A percentile compares a stretch with the other conserved stretches of the same genome.
These are phyloP conservation scores for Cataglyphis altisquamis DNA, from an alignment of 2,888 invertebrate species.

Conservation along the genomic window DNA sequence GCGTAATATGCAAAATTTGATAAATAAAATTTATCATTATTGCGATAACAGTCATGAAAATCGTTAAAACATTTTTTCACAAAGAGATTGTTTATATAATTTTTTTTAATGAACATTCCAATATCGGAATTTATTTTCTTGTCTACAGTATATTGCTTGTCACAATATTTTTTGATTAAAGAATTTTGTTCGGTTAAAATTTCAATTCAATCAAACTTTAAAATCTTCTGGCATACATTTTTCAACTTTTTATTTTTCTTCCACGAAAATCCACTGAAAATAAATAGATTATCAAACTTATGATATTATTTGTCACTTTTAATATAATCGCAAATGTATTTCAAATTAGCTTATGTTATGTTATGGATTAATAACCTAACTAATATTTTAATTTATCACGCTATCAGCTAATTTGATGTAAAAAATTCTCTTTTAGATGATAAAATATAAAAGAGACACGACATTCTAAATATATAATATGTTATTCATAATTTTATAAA, in stretches of 20 bases:
- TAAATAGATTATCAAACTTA: slow-evolving; percentile 22
- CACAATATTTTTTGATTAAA: slow-evolving; percentile 18
- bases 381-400: neutral
- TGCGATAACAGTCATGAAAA: neutral
- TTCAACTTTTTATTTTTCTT: neutral
- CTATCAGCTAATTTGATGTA: neutral
- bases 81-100: neutral
- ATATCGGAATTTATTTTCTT: neutral
- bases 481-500: slow-evolving; percentile 15
- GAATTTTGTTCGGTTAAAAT: neutral
- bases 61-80: neutral
- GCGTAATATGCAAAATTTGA: neutral
- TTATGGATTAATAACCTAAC: neutral
- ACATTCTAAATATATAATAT: neutral
- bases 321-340: neutral
- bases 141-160: neutral
- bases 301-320: neutral
- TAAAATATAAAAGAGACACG: neutral
- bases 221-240: slow-evolving; percentile 9
- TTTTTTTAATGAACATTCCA: slow-evolving; percentile 9
- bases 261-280: neutral
- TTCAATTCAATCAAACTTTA: slow-evolving; percentile 21
- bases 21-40: neutral
- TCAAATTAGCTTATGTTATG: neutral
- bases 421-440: neutral